Conservation (phyloP, 2,888 invertebrate species). For the Drosophila multiciliata region DNA sequence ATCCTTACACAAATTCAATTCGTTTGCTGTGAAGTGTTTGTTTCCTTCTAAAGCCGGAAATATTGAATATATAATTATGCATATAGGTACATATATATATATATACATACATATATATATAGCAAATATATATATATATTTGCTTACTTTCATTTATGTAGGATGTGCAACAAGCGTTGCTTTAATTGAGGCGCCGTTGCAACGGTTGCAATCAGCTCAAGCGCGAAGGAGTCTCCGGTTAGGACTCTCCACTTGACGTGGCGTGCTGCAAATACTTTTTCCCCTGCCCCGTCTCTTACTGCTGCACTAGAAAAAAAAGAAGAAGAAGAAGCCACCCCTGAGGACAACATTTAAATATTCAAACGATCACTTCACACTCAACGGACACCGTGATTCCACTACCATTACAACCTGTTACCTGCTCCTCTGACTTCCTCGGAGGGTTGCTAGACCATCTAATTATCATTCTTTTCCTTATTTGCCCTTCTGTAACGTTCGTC, state of each 20-base stretch:
- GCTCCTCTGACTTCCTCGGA: constrained; percentile 23
- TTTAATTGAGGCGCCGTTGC: constrained; percentile 60
- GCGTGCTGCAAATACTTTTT: constrained; percentile 23
- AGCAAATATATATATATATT: constrained; percentile 15
- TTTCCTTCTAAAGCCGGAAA: constrained; percentile 28
- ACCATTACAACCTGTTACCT: constrained; percentile 51
- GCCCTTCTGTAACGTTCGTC: constrained; percentile 31
- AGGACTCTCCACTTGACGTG: constrained; percentile 36
- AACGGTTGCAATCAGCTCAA: constrained; percentile 58
- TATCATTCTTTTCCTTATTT: constrained; percentile 55
- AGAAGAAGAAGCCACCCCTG: constrained; percentile 44
- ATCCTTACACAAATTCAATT: constrained; percentile 42
- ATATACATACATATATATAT: too few species aligned
- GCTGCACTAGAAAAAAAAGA: constrained; percentile 4
- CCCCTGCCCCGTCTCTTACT: constrained; percentile 33
- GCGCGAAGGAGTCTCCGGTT: constrained; percentile 43
- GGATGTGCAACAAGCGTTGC: background rate
- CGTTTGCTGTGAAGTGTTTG: constrained; percentile 61
- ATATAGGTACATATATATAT: too few species aligned
- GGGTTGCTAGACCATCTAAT: constrained; percentile 78
- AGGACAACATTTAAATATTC: constrained; percentile 72
- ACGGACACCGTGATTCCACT: constrained; percentile 68
- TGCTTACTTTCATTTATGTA: background rate
- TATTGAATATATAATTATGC: too few species aligned
- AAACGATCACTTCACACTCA: constrained; percentile 76